Evolutionary conservation across 2,888 invertebrate species (phyloP).

Genomic region (Deroplatys truncata): DNA sequence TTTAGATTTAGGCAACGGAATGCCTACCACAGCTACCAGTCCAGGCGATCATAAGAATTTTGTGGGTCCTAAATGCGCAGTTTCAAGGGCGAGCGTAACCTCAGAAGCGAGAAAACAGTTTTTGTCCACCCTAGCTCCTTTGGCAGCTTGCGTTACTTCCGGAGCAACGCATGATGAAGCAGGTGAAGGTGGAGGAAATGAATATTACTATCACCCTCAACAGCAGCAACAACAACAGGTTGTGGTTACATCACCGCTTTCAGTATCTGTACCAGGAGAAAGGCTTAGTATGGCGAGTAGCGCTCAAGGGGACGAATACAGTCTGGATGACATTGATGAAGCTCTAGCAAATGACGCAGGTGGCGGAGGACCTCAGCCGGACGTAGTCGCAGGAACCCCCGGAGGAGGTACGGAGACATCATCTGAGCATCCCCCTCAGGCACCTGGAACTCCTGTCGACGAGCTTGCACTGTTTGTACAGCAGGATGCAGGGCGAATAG

Average conservation of each 20-base stretch:
- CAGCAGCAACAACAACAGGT: slow-evolving; percentile 37
- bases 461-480: slow-evolving; percentile 81
- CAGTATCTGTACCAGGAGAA: slow-evolving; percentile 13
- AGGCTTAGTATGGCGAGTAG: slow-evolving; percentile 28
- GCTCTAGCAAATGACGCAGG: slow-evolving; percentile 49
- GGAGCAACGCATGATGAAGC: slow-evolving; percentile 34
- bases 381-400: slow-evolving; percentile 74
- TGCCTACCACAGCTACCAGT: slow-evolving; percentile 1
- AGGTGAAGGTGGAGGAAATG: slow-evolving; percentile 45
- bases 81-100: slow-evolving; percentile 43
- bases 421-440: slow-evolving; percentile 7
- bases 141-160: slow-evolving; percentile 70
- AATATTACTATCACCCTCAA: slow-evolving; percentile 44
- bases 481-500: slow-evolving; percentile 77
- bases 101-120: slow-evolving; percentile 72
- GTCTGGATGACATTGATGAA: slow-evolving; percentile 60
- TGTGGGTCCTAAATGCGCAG: slow-evolving; percentile 36
- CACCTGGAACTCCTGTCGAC: slow-evolving; percentile 46
- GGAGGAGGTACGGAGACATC: slow-evolving; percentile 4
- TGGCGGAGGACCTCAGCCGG: slow-evolving; percentile 49
- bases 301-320: slow-evolving; percentile 57
- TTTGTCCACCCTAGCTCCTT: slow-evolving; percentile 70
- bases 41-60: slow-evolving; percentile 20
- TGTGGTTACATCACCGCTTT: neutral
- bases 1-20: slow-evolving; percentile 54